phyloP scores from a whole-genome alignment of 2,888 invertebrate species.

The Balanococcus diminutus region DNA sequence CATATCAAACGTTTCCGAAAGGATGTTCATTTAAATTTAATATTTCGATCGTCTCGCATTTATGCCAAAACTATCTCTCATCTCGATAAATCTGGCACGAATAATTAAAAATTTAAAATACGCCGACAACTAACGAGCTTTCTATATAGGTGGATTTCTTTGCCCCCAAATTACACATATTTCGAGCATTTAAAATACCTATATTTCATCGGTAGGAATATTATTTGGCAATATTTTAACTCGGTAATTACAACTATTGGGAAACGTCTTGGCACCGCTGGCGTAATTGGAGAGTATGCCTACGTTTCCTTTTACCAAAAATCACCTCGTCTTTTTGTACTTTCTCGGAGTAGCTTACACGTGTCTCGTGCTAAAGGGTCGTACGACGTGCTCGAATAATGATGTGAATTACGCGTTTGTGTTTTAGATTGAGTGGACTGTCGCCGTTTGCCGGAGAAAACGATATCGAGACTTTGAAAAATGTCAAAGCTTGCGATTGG shows the following conservation, averaged over 20 bases:
- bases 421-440: slow-evolving; percentile 93
- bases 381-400: not conserved
- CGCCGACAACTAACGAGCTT: not conserved
- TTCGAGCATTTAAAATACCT: not conserved
- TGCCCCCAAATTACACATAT: not conserved
- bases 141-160: not conserved
- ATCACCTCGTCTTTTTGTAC: not conserved
- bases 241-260: slow-evolving; percentile 15
- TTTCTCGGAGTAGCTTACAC: not conserved
- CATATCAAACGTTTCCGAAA: not conserved
- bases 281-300: slow-evolving; percentile 1
- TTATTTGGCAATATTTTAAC: slow-evolving; percentile 38
- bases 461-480: slow-evolving; percentile 96
- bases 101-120: slow-evolving; percentile 42
- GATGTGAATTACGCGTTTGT: not conserved
- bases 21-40: not conserved
- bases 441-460: slow-evolving; percentile 99
- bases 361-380: not conserved
- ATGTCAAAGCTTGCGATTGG: slow-evolving; percentile 98
- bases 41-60: not conserved
- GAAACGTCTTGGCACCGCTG: slow-evolving; percentile 19
- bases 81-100: slow-evolving; percentile 4
- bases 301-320: not conserved
- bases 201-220: slow-evolving; percentile 21
- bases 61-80: not conserved